Evolutionary conservation across 1,140 invertebrate species (phyloP).

Genomic region (Zaprionus davidi): DNA sequence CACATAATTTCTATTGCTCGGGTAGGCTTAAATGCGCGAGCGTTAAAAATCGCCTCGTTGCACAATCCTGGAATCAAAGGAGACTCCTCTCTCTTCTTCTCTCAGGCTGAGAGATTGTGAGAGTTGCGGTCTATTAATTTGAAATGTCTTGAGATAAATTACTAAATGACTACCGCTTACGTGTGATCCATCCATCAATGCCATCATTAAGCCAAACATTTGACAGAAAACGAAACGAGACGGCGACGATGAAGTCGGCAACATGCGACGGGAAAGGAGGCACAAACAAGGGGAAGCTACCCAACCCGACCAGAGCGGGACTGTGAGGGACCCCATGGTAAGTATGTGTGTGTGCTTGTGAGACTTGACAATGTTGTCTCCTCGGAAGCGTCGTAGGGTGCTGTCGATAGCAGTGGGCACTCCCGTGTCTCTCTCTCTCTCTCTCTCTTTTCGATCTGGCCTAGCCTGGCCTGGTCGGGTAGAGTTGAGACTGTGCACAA

Average conservation of each 20-base stretch:
- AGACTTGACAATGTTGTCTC: conserved; percentile 43
- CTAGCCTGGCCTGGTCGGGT: conserved; percentile 12
- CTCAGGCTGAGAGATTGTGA: conserved; percentile 22
- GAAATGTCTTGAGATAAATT: conserved; percentile 79
- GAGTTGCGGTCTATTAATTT: conserved; percentile 75
- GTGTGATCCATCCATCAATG: conserved; percentile 83
- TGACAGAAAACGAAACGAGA: conserved; percentile 69
- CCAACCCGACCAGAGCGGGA: conserved; percentile 2
- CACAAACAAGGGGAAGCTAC: not conserved
- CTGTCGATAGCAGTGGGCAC: conserved; percentile 56
- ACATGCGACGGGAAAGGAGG: conserved; percentile 24
- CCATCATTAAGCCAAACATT: conserved; percentile 81
- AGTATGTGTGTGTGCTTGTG: conserved; percentile 24
- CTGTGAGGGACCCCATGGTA: conserved; percentile 57
- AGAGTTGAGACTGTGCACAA: conserved; percentile 27
- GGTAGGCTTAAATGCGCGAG: conserved; percentile 25
- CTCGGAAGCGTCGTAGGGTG: conserved; percentile 51
- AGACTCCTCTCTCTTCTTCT: not conserved
- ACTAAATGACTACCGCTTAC: conserved; percentile 80
- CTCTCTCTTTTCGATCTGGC: not conserved
- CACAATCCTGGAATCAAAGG: conserved; percentile 58
- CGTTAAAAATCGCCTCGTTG: conserved; percentile 59
- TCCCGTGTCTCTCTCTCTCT: not conserved
- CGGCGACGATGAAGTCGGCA: conserved; percentile 27
- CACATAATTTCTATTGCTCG: conserved; percentile 67